Conservation (phyloP, 1,140 invertebrate species). For the Drosophila hydei region DNA sequence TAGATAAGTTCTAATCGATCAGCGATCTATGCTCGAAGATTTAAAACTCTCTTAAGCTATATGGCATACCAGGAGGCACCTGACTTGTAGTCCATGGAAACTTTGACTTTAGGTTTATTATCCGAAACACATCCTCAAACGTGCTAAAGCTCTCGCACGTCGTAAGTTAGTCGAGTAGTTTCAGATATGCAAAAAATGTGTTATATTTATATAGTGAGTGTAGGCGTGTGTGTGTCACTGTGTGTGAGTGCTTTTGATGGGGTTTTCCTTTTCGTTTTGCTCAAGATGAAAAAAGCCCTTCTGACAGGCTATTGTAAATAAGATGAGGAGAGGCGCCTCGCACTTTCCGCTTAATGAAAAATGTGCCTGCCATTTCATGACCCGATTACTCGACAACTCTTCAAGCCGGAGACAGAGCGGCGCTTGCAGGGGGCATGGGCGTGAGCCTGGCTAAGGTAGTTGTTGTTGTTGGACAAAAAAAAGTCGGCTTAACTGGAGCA, state of each 20-base stretch:
- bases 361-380: conserved; percentile 60
- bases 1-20: no score
- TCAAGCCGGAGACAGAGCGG: conserved; percentile 17
- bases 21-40: no score
- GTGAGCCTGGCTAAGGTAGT: not conserved
- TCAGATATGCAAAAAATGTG: conserved; percentile 4
- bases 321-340: conserved; percentile 25
- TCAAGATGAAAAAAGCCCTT: conserved; percentile 37
- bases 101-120: no score
- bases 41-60: no score
- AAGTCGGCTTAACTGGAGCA: conserved; percentile 43
- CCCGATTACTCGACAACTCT: conserved; percentile 62
- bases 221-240: not conserved
- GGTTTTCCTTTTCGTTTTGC: not conserved
- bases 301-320: conserved; percentile 25
- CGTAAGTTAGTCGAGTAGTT: not conserved
- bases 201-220: not conserved
- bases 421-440: no score
- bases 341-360: conserved; percentile 48
- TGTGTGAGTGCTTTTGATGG: conserved; percentile 10
- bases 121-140: no score
- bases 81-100: no score
- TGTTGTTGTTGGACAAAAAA: not conserved
- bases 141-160: no score
- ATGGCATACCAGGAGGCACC: no score